phyloP scores from a whole-genome alignment of 1,140 invertebrate genomes.

The Tetranychus urticae region DNA sequence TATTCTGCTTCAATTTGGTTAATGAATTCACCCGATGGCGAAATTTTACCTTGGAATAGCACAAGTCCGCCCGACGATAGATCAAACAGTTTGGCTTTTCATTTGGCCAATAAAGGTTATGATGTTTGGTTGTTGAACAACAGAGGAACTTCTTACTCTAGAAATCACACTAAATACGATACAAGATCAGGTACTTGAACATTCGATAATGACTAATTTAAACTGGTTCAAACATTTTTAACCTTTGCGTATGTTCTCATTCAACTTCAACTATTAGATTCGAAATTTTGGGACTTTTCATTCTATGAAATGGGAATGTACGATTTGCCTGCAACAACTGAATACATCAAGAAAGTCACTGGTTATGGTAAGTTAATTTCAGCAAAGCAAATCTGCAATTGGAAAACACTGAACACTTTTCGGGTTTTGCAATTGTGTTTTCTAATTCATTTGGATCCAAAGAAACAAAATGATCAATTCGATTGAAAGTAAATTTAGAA shows the following conservation, averaged over 20 bases:
- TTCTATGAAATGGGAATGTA: slow-evolving; percentile 19
- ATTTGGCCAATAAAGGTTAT: slow-evolving; percentile 26
- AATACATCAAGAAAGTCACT: slow-evolving; percentile 25
- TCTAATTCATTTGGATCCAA: too few relatives aligned
- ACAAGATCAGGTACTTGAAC: neutral
- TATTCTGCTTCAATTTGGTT: neutral
- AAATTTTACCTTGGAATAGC: neutral
- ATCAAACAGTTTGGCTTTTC: slow-evolving; percentile 16
- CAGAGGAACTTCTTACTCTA: slow-evolving; percentile 22
- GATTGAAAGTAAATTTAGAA: too few relatives aligned
- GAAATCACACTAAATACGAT: slow-evolving; percentile 10
- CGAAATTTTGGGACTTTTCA: slow-evolving; percentile 22
- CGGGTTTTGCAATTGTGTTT: too few relatives aligned
- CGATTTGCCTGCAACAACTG: slow-evolving; percentile 26
- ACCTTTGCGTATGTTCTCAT: neutral
- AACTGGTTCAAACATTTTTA: neutral
- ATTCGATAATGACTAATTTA: neutral
- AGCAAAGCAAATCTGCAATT: too few relatives aligned
- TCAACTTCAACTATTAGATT: neutral
- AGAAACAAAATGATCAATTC: too few relatives aligned
- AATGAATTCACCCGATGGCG: neutral
- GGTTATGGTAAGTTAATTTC: slow-evolving; percentile 15
- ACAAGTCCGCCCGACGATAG: too few relatives aligned
- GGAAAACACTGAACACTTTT: too few relatives aligned
- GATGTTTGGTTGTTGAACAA: slow-evolving; percentile 25